Conservation (phyloP, 1,140 invertebrate genomes). For the Battus philenor region DNA sequence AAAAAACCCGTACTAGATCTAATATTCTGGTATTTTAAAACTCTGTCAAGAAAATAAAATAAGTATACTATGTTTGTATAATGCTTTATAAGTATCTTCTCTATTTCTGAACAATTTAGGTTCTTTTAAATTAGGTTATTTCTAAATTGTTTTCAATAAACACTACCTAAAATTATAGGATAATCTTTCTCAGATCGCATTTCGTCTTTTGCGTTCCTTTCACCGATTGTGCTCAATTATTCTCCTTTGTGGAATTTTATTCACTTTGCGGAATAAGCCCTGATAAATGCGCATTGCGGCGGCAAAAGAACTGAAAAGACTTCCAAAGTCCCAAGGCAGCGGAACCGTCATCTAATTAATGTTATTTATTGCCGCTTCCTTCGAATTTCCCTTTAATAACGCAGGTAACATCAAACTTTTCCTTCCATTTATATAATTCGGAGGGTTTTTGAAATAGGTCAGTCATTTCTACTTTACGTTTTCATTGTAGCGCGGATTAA, state of each 20-base stretch:
- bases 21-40: too few species aligned
- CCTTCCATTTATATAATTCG: constrained; percentile 8
- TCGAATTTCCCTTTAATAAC: constrained; percentile 9
- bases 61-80: too few species aligned
- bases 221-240: too few species aligned
- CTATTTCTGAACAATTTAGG: too few species aligned
- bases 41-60: too few species aligned
- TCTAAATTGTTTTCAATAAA: too few species aligned
- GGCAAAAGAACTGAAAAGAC: constrained; percentile 8
- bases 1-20: too few species aligned
- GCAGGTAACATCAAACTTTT: constrained; percentile 7
- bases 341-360: constrained; percentile 7
- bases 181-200: too few species aligned
- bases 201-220: too few species aligned
- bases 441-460: constrained; percentile 12
- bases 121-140: too few species aligned
- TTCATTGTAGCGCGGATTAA: constrained; percentile 4
- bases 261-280: constrained; percentile 2
- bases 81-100: too few species aligned
- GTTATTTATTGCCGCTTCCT: constrained; percentile 24
- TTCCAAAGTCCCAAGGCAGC: constrained; percentile 14
- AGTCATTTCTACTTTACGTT: constrained; percentile 4
- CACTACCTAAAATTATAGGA: too few species aligned
- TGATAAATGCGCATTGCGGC: constrained; percentile 9
- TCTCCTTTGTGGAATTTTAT: constrained; percentile 1